Evolutionary conservation across 2,888 invertebrate species (phyloP), one percentile per base, ranked within the genome.

Genomic region (Stenodera caucasica): DNA sequence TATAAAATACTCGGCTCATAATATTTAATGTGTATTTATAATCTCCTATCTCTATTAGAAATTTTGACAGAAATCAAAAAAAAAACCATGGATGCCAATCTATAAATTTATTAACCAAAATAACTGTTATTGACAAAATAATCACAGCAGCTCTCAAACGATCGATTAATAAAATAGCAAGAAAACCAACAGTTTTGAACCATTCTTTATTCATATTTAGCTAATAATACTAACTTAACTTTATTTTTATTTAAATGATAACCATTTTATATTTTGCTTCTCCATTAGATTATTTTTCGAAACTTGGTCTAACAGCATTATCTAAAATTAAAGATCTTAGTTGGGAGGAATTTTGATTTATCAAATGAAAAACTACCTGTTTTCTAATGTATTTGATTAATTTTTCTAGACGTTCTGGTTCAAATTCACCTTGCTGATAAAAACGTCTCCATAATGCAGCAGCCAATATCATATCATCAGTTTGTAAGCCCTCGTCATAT

Each of bases 401-500:
- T 55, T 80, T 82, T 72, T 92, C 93, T 61, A 96, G 72, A 61
- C 86, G 76, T 66, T 84, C 83, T 12, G 88, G 86, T 71, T 89
- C 84, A n/a, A 85, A 82, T 71, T 87, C 84, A 40, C 86, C 81
- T 70, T 84, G 83, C 67, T 85, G 85, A 71, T 92, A 92, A 76
- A 96, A 87, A 65, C 92, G 85, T 67, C 92, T 85, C 96, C 96
- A 96, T 12, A 96, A 71, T 0, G 94, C 92, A 21, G 87, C 88
- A 30, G 96, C 94, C 66, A 96, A 78, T 6, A 89, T 82, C 71
- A 83, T 86, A 75, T 96, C 96, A 75, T 90, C 87, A 12, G 84
- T 83, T 69, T 87, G 81, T 14, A 95, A 79, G 2, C 95, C 96
- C 83, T 96, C 95, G 78, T 96, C 96, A 74, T 95, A 96, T 0